These are phyloP conservation scores for Strix uralensis DNA, from an alignment of 2,113 vertebrate genomes.

Conservation along the genomic window DNA sequence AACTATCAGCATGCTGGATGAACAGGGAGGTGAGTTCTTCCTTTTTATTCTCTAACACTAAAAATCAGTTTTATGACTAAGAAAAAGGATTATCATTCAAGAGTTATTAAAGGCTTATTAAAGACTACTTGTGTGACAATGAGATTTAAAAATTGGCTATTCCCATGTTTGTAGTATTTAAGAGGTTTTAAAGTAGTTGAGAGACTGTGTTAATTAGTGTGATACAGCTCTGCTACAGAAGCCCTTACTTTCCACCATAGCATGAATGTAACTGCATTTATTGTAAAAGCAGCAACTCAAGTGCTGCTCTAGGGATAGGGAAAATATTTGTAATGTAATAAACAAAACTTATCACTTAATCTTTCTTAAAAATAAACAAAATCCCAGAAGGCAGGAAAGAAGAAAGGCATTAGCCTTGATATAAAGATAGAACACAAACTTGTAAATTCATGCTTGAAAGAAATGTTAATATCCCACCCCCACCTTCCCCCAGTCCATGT, in stretches of 20 bases:
- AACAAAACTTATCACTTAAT: not conserved
- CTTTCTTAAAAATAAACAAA: not conserved
- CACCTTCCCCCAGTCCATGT: not conserved
- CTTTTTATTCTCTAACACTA: not conserved
- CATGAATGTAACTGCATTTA: not conserved
- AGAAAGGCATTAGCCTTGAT: not conserved
- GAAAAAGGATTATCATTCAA: not conserved
- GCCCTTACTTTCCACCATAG: not conserved
- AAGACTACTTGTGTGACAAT: not conserved
- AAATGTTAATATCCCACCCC: not conserved
- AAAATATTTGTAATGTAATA: not conserved
- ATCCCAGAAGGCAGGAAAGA: not conserved
- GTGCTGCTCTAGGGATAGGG: not conserved
- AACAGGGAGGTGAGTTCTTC: constrained; percentile 88
- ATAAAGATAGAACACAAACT: not conserved
- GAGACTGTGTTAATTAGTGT: not conserved
- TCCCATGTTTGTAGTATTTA: not conserved
- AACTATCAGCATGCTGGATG: constrained; percentile 90
- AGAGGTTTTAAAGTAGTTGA: not conserved
- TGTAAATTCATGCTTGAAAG: not conserved
- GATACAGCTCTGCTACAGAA: not conserved
- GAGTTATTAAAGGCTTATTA: not conserved
- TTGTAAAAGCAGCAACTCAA: not conserved
- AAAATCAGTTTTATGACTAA: not conserved
- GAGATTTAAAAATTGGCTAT: not conserved